Conservation (phyloP, 2,797 vertebrate genomes). For the Acanthurus lineatus region DNA sequence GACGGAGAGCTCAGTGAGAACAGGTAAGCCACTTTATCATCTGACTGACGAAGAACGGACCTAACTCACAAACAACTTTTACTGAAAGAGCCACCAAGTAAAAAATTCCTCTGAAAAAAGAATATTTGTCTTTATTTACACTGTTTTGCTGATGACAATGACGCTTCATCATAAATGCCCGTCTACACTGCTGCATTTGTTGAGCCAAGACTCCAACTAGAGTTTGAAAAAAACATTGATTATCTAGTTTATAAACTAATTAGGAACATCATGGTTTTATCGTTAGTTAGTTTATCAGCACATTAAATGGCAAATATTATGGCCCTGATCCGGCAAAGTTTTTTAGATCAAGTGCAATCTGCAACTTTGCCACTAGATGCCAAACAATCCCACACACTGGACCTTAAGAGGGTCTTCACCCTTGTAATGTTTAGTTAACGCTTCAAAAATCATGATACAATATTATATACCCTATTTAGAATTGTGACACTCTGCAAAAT, state of each 20-base stretch:
- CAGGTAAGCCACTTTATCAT: conserved; percentile 29
- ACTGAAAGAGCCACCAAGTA: not conserved
- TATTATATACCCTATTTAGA: too few species aligned
- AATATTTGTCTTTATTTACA: not conserved
- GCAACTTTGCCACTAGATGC: too few species aligned
- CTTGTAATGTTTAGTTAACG: too few species aligned
- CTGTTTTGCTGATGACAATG: not conserved
- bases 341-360: too few species aligned
- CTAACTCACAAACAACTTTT: not conserved
- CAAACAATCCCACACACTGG: too few species aligned
- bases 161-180: not conserved
- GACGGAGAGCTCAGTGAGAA: conserved; percentile 31
- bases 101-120: not conserved
- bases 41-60: not conserved
- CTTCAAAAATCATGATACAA: too few species aligned
- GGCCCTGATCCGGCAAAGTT: too few species aligned
- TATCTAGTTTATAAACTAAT: too few species aligned
- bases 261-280: not conserved
- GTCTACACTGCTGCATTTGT: not conserved
- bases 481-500: too few species aligned
- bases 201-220: not conserved
- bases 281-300: too few species aligned
- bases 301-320: too few species aligned
- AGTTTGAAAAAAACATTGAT: not conserved
- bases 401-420: too few species aligned